Evolutionary conservation across 23 tunicate genomes (phyloP).

Genomic region (Ascidia mentula): DNA sequence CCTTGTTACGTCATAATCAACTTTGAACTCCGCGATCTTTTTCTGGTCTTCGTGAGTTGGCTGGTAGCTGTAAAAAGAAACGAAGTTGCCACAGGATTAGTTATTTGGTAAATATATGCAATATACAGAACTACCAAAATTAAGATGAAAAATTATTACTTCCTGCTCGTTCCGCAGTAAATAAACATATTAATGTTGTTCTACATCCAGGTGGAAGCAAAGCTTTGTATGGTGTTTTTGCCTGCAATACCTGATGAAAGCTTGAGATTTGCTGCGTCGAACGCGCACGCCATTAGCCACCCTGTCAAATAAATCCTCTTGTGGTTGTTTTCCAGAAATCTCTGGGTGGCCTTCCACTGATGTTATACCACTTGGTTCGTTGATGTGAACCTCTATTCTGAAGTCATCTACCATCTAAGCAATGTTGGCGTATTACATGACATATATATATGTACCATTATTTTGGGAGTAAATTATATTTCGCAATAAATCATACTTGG

Average conservation of each 20-base stretch:
- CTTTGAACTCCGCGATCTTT: slow-evolving; percentile 1
- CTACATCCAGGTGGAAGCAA: too few species aligned
- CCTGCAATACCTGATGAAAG: slow-evolving; percentile 21
- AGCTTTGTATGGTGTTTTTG: too few species aligned
- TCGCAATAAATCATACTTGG: slow-evolving; percentile 34
- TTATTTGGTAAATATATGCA: too few species aligned
- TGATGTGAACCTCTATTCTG: slow-evolving; percentile 29
- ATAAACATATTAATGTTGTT: too few species aligned
- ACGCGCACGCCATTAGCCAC: slow-evolving; percentile 6
- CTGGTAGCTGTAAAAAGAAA: slow-evolving; percentile 24
- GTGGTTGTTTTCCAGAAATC: neutral
- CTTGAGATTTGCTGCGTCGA: slow-evolving; percentile 32
- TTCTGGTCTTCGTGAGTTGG: slow-evolving; percentile 29
- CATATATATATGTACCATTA: too few species aligned
- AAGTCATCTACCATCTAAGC: slow-evolving; percentile 54
- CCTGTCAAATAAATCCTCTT: neutral
- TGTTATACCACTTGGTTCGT: slow-evolving; percentile 33
- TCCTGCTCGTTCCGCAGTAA: too few species aligned
- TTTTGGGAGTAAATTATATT: too few species aligned
- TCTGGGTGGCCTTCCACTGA: slow-evolving; percentile 15
- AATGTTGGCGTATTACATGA: too few species aligned
- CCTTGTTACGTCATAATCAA: slow-evolving; percentile 55
- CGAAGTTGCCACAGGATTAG: too few species aligned
- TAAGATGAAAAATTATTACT: too few species aligned
- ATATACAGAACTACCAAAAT: too few species aligned